Evolutionary conservation across 1,140 invertebrate species (phyloP).

Genomic region (Charaxes varanes): DNA sequence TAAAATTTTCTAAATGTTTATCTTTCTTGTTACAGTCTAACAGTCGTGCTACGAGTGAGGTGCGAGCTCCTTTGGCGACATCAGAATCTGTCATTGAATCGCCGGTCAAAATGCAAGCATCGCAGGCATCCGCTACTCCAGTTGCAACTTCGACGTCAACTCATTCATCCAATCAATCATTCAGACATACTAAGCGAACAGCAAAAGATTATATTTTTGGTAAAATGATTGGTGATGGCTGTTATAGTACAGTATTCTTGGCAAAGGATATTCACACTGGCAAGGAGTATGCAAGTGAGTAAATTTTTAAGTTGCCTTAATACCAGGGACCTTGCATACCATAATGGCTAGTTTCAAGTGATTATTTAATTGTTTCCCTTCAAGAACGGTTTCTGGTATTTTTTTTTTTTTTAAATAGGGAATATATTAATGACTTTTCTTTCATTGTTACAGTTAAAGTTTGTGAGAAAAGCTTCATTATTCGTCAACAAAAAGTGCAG

Average conservation of each 20-base stretch:
- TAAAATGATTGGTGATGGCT: conserved; percentile 96
- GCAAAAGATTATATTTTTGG: conserved; percentile 96
- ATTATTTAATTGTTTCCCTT: too few species aligned
- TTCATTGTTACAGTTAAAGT: conserved; percentile 92
- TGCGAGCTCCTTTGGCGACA: conserved; percentile 54
- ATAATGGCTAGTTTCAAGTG: conserved; percentile 22
- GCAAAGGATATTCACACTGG: conserved; percentile 92
- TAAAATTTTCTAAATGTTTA: conserved; percentile 12
- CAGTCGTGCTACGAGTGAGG: conserved; percentile 54
- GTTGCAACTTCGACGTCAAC: conserved; percentile 40
- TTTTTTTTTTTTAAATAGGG: too few species aligned
- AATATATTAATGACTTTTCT: conserved; percentile 10
- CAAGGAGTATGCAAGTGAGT: conserved; percentile 95
- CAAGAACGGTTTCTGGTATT: too few species aligned
- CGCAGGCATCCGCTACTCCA: conserved; percentile 41
- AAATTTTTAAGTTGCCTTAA: conserved; percentile 8
- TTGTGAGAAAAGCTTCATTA: conserved; percentile 93
- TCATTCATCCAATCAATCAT: conserved; percentile 61
- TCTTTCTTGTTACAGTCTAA: conserved; percentile 61
- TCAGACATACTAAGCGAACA: conserved; percentile 77
- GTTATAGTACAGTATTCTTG: conserved; percentile 95
- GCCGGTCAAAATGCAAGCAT: conserved; percentile 61
- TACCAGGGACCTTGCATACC: too few species aligned
- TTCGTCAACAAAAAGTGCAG: conserved; percentile 93
- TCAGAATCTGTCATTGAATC: conserved; percentile 49